Percentiles rank a stretch among this genome's conserved stretches.
Conservation (phyloP, 2,113 vertebrate species). For the Camelus dromedarius region DNA sequence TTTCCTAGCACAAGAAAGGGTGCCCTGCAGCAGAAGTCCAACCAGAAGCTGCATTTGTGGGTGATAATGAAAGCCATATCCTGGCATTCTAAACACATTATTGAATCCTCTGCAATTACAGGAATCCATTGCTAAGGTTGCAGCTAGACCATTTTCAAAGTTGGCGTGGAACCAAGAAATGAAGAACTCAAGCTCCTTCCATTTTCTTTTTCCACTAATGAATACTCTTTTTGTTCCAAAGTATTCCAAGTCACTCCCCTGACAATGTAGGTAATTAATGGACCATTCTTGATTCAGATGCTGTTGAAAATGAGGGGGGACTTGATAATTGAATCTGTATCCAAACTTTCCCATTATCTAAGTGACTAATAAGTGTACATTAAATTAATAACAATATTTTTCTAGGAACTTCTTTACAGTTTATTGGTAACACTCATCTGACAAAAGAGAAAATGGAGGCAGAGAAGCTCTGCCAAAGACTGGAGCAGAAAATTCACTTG, state of each 20-base stretch:
- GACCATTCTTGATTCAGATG: conserved; percentile 67
- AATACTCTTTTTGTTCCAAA: conserved; percentile 80
- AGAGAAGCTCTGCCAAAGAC: conserved; percentile 64
- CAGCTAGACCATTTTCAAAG: conserved; percentile 70
- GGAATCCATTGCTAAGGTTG: conserved; percentile 66
- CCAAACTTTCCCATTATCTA: conserved; percentile 81
- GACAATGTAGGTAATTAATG: conserved; percentile 82
- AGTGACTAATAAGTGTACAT: conserved; percentile 75
- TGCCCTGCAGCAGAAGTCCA: background rate
- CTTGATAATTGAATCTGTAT: conserved; percentile 74
- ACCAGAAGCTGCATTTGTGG: conserved; percentile 24
- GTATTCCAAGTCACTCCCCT: conserved; percentile 72
- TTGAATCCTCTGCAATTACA: conserved; percentile 64
- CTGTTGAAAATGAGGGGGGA: conserved; percentile 60
- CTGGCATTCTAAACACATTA: conserved; percentile 60
- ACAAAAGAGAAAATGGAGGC: conserved; percentile 56
- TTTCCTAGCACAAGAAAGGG: background rate
- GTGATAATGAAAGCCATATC: conserved; percentile 22
- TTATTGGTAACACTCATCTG: conserved; percentile 63
- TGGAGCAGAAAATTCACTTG: conserved; percentile 20
- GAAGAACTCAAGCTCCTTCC: conserved; percentile 68
- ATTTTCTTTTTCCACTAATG: conserved; percentile 80
- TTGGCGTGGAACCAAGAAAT: conserved; percentile 72
- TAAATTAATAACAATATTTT: conserved; percentile 69
- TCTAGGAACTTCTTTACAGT: conserved; percentile 64